A percentile compares a stretch with the other conserved stretches of the same genome.
phyloP scores from a whole-genome alignment of 2,113 vertebrate species.

The Climacteris rufus region DNA sequence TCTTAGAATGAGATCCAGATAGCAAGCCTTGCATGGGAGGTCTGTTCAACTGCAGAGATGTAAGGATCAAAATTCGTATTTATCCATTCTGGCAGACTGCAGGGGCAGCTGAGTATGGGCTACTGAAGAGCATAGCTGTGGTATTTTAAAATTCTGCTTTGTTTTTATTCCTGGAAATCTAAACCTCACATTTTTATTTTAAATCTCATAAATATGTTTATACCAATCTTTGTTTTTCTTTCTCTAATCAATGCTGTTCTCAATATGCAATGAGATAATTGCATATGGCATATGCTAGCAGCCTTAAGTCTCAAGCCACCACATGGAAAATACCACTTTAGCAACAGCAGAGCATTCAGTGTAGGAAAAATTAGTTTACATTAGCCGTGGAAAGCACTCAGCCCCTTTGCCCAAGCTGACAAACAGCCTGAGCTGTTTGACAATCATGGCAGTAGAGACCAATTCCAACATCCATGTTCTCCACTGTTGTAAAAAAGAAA shows the following conservation, averaged over 20 bases:
- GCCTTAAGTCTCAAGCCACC: background rate
- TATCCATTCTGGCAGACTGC: background rate
- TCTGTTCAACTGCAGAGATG: background rate
- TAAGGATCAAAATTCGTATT: background rate
- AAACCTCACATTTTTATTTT: slow-evolving; percentile 12
- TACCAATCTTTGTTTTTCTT: background rate
- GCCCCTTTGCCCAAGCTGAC: background rate
- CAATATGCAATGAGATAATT: background rate
- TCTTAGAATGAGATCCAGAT: background rate
- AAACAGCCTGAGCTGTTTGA: background rate
- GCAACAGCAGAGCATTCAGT: background rate
- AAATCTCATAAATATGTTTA: background rate
- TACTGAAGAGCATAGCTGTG: background rate
- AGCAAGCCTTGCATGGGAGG: background rate
- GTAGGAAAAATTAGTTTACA: background rate
- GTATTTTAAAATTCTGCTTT: background rate
- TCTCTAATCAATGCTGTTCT: background rate
- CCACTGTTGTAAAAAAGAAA: background rate
- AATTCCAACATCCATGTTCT: background rate
- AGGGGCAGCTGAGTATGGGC: background rate
- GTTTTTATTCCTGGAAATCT: slow-evolving; percentile 17
- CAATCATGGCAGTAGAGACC: fast-evolving
- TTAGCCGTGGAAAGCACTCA: background rate
- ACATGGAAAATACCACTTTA: background rate
- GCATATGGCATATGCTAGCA: background rate